Conservation (phyloP, 2,888 invertebrate genomes). For the Mamestra brassicae region DNA sequence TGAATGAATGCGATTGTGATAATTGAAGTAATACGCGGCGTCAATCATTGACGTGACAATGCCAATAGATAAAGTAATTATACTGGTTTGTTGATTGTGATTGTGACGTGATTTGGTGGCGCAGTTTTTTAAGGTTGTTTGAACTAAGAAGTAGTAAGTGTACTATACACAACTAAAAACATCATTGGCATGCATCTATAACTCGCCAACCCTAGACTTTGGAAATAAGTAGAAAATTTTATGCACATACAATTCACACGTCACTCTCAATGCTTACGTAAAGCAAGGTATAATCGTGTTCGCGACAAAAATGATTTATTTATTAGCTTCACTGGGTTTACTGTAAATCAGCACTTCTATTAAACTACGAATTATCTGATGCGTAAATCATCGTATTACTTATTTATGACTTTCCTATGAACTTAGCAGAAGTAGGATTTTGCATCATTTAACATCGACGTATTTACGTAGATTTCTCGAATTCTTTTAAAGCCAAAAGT, state of each 20-base stretch:
- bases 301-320: not conserved
- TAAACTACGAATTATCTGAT: slow-evolving; percentile 31
- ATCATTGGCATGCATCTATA: not conserved
- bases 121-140: not conserved
- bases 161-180: not conserved
- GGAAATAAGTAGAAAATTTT: slow-evolving; percentile 7
- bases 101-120: not conserved
- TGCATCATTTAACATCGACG: not conserved
- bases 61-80: slow-evolving; percentile 21
- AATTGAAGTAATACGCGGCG: slow-evolving; percentile 38
- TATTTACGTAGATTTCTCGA: not conserved
- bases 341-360: not conserved
- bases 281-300: slow-evolving; percentile 4
- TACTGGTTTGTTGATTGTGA: not conserved
- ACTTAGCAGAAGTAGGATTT: not conserved
- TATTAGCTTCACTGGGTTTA: slow-evolving; percentile 19
- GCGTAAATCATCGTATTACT: not conserved
- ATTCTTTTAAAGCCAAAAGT: not conserved
- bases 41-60: slow-evolving; percentile 21
- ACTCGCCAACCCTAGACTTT: slow-evolving; percentile 13
- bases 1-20: slow-evolving; percentile 55
- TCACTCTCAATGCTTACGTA: slow-evolving; percentile 29
- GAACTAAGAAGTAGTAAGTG: not conserved
- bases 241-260: slow-evolving; percentile 10
- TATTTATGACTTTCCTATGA: not conserved